Evolutionary conservation across 2,888 invertebrate species (phyloP), one percentile per base, ranked within the genome.

Genomic region (Drosophila basisetae): DNA sequence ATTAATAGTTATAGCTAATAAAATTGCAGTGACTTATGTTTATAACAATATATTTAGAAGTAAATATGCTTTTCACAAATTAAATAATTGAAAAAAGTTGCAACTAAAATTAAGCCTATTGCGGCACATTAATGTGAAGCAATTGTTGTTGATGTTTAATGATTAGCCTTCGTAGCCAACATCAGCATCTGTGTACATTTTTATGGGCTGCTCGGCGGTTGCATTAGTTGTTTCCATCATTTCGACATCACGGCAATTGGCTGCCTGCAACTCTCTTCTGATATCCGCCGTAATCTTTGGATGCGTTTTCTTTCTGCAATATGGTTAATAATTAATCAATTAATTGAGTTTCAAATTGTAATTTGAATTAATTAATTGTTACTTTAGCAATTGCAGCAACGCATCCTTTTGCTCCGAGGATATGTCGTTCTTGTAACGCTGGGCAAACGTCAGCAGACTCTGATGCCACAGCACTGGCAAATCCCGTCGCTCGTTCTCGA

Each of bases 381-480:
- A 93, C 93, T 90, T 92, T 28, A 99, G 92, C 49, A 99, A 94
- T 78, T 96, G 96, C 56, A 98, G 93, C 54, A 99, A 93, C 0
- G 97, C 96, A 90, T 98, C 97, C 89, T 96, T 96, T 94, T 99
- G 99, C 89, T 99, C 99, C 3, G 96, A 95, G 47, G 98, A 98
- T 78, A 99, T 96, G 92, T 99, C 98, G 70, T 97, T 96, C 94
- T 99, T 99, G 93, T 99, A 99, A 58, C 98, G 95, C 94, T 99
- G 98, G 1, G 96, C 96, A 94, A 99, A 99, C 7, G 98, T 97
- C 64, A 99, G 94, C 47, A 99, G 94, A 50, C 98, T 96, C 93
- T 99, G 99, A 93, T 99, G 99, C 99, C 99, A 99, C 69, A 99
- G 93, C 6, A 99, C 98, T 1, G 99, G 99, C 91, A 99, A 94